These are phyloP conservation scores for Aeoliscus strigatus DNA, from an alignment of 2,797 vertebrate genomes.

Conservation along the genomic window DNA sequence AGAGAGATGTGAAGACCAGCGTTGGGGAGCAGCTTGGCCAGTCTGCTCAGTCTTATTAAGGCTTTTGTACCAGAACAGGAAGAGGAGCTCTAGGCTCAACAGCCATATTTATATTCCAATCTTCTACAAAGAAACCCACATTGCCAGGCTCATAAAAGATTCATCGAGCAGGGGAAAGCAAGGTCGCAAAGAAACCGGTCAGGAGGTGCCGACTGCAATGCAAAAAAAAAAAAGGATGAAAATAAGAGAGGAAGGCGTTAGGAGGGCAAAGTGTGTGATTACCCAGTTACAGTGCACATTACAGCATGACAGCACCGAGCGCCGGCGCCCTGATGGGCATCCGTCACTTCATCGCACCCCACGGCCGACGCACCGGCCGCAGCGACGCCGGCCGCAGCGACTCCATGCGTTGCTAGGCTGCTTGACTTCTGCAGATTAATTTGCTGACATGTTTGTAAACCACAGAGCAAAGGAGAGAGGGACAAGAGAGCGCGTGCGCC, in stretches of 20 bases:
- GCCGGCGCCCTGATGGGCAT: slow-evolving; percentile 32
- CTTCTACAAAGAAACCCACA: slow-evolving; percentile 77
- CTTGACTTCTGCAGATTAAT: slow-evolving; percentile 35
- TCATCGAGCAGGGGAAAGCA: slow-evolving; percentile 74
- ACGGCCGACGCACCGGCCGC: slow-evolving; percentile 4
- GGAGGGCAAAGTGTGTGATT: slow-evolving; percentile 27
- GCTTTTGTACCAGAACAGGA: slow-evolving; percentile 64
- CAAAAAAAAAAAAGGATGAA: slow-evolving; percentile 21
- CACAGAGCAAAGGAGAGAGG: slow-evolving; percentile 34
- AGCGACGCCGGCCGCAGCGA: slow-evolving; percentile 23
- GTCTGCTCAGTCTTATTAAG: slow-evolving; percentile 60
- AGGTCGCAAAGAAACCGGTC: slow-evolving; percentile 75
- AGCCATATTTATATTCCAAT: slow-evolving; percentile 83
- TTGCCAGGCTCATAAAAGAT: slow-evolving; percentile 79
- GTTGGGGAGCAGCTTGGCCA: slow-evolving; percentile 57
- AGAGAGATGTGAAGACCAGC: slow-evolving; percentile 44
- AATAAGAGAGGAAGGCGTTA: slow-evolving; percentile 27
- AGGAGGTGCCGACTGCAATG: slow-evolving; percentile 65
- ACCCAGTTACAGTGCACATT: slow-evolving; percentile 12
- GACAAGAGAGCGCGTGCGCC: slow-evolving; percentile 24
- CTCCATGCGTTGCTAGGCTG: slow-evolving; percentile 32
- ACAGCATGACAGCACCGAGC: no score
- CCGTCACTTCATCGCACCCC: slow-evolving; percentile 41
- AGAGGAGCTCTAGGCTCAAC: slow-evolving; percentile 66
- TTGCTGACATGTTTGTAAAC: slow-evolving; percentile 58